Evolutionary conservation across 2,888 invertebrate genomes (phyloP).

Genomic region (Lochmaea capreae): DNA sequence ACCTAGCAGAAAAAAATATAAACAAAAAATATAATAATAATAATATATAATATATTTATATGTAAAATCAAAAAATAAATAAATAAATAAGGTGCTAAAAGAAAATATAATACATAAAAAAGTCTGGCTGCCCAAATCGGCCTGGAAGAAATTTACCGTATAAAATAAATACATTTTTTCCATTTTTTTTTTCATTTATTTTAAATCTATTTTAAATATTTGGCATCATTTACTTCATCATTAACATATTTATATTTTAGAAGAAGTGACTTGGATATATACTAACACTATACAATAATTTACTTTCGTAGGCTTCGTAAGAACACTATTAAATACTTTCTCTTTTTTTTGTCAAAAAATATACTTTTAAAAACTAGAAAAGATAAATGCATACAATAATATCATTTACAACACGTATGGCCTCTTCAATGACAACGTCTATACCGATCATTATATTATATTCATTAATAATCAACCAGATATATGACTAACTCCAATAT

Average conservation of each 20-base stretch:
- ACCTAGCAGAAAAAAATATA: slow-evolving; percentile 37
- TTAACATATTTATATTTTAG: slow-evolving; percentile 60
- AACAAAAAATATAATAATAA: slow-evolving; percentile 37
- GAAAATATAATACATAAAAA: slow-evolving; percentile 55
- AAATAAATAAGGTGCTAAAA: slow-evolving; percentile 49
- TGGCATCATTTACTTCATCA: slow-evolving; percentile 63
- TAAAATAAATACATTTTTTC: slow-evolving; percentile 13
- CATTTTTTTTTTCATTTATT: slow-evolving; percentile 50
- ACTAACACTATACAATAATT: slow-evolving; percentile 63
- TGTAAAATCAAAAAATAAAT: slow-evolving; percentile 44
- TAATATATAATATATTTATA: not conserved
- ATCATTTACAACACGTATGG: slow-evolving; percentile 53
- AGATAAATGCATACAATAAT: slow-evolving; percentile 58
- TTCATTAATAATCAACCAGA: slow-evolving; percentile 14
- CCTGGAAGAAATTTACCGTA: slow-evolving; percentile 22
- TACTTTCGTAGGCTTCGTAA: slow-evolving; percentile 61
- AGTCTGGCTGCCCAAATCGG: slow-evolving; percentile 52
- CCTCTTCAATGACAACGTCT: slow-evolving; percentile 46
- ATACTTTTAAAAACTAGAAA: slow-evolving; percentile 62
- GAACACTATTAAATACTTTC: slow-evolving; percentile 62
- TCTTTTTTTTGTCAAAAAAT: slow-evolving; percentile 63
- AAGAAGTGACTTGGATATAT: slow-evolving; percentile 57
- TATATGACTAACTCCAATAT: slow-evolving; percentile 27
- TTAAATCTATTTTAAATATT: slow-evolving; percentile 60
- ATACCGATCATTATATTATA: slow-evolving; percentile 30